phyloP scores from a whole-genome alignment of 2,113 vertebrate genomes.

The Tor tambroides region DNA sequence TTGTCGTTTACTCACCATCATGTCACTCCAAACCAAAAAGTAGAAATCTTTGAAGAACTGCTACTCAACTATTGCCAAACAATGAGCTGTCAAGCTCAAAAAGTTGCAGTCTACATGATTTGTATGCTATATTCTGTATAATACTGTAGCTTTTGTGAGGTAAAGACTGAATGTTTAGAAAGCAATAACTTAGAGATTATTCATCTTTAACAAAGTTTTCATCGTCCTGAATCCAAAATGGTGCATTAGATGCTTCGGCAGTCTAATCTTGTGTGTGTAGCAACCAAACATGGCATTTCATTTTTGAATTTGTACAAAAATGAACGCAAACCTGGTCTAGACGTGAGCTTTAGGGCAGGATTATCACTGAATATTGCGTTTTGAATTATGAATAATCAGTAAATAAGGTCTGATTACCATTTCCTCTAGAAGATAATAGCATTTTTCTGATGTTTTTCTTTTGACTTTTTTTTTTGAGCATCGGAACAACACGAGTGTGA shows the following conservation, averaged over 20 bases:
- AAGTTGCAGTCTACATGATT: not conserved
- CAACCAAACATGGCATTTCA: not conserved
- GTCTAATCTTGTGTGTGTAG: not conserved
- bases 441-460: not conserved
- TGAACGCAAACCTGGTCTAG: not conserved
- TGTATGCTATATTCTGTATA: not conserved
- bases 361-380: not conserved
- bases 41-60: not conserved
- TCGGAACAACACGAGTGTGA: not conserved
- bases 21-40: not conserved
- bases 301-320: not conserved
- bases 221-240: not conserved
- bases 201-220: not conserved
- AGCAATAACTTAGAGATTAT: not conserved
- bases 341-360: not conserved
- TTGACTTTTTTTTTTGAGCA: not conserved
- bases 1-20: not conserved
- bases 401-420: not conserved
- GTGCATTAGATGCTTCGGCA: not conserved
- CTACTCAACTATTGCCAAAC: not conserved
- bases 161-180: not conserved
- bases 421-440: not conserved
- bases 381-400: not conserved
- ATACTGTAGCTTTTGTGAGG: not conserved
- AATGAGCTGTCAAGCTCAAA: not conserved